Evolutionary conservation across 2,888 invertebrate species (phyloP), one percentile per base, ranked within the genome.

Genomic region (Dicranocentrus wangi): DNA sequence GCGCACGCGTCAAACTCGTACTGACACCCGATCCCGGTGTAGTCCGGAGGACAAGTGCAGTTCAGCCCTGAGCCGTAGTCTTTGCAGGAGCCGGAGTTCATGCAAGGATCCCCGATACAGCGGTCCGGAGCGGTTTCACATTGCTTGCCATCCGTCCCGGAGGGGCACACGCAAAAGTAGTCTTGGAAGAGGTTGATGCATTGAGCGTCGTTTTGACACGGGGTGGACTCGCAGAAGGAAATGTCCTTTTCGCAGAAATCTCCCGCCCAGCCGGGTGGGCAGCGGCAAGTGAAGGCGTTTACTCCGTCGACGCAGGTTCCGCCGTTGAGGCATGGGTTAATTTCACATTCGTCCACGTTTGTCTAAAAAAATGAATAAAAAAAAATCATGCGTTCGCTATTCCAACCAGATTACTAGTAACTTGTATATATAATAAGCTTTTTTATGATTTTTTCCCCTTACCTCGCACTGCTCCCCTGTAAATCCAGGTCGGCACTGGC

Each of bases 121-220:
- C 98, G 92, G 89, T 98, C 97, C 1, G 98, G 98, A 0, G 98
- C 97, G 0, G 96, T 96, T 90, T 98, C 97, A 89, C 98, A 98
- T 88, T 97, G 94, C 89, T 98, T 97, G 32, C 98, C 98, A 88
- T 97, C 97, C 0, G 97, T 98, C 87, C 98, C 97, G 84, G 95
- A 95, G 60, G 96, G 96, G 87, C 97, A 97, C 92, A 95, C 95
- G 88, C 95, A 96, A 92, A 96, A 94, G 88, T 92, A 96, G 88
- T 95, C 95, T 89, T 95, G 93, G 93, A 97, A 97, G 13, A 97
- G 91, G 88, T 97, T 93, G 82, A 97, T 95, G 88, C 97, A 97
- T 55, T 91, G 93, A 19, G 97, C 97, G 88, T 96, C 94, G 88
- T 98, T 98, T 88, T 96, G 94, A 88, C 98, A 98, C 0, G 98